Base-by-base conservation (phyloP, 2,888 invertebrate genomes). In the Scaptomyza reducta region DNA sequence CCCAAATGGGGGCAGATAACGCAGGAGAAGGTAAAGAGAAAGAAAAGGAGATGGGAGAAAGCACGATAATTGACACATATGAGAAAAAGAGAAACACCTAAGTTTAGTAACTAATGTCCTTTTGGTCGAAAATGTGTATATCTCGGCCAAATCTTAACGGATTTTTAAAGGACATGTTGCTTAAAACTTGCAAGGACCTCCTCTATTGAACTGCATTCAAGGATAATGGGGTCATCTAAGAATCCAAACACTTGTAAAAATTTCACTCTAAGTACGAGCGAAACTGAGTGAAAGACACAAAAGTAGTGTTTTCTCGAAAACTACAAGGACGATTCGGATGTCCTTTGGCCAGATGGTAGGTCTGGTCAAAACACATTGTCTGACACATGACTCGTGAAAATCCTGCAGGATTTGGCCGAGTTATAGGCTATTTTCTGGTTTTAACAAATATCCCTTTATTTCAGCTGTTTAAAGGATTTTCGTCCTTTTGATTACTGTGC, bases 1-100 rank as follows among this genome's bases (percentile, higher is more conserved):
- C 46, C 16, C 59, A 35, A 53, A 69, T 33, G 51, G 47, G 6
- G 29, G 40, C 38, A 14, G 13, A 13, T 5, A 35, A 10, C 25
- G n/a, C 0, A 35, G 14, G 5, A 10, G 25, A 6, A 16, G 29
- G 3, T n/a, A n/a, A n/a, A n/a, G n/a, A n/a, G n/a, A n/a, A n/a
- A n/a, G n/a, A n/a, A n/a, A n/a, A n/a, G n/a, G n/a, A n/a, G n/a
- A n/a, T n/a, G n/a, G n/a, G n/a, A n/a, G n/a, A n/a, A n/a, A n/a
- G n/a, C n/a, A n/a, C n/a, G n/a, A n/a, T n/a, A n/a, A n/a, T n/a
- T n/a, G n/a, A n/a, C n/a, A n/a, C n/a, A n/a, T n/a, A n/a, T n/a
- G n/a, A n/a, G n/a, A n/a, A n/a, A n/a, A n/a, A n/a, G n/a, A n/a
- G n/a, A n/a, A n/a, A n/a, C n/a, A n/a, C n/a, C n/a, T n/a, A n/a